Evolutionary conservation across 1,140 invertebrate genomes (phyloP).

Genomic region (Nylanderia fulva): DNA sequence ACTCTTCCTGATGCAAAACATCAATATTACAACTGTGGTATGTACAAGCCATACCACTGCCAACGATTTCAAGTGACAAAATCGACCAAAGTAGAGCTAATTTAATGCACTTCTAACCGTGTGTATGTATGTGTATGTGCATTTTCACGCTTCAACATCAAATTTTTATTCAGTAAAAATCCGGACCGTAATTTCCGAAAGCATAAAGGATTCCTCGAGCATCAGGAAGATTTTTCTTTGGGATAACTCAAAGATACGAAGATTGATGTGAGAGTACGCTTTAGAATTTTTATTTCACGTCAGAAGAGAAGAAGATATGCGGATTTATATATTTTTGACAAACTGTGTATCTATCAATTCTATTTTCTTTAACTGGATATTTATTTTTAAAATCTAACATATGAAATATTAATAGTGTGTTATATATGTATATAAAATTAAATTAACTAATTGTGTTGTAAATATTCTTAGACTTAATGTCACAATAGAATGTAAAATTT

Average conservation of each 20-base stretch:
- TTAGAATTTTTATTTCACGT: conserved; percentile 5
- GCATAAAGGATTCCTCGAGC: neutral
- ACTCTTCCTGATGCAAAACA: conserved; percentile 1
- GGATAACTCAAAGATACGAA: neutral
- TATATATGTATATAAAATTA: neutral
- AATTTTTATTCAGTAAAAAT: conserved; percentile 44
- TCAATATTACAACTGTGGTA: neutral
- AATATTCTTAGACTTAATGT: neutral
- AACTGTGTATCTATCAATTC: neutral
- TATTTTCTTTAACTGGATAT: neutral
- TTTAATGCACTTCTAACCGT: conserved; percentile 1
- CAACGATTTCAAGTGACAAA: conserved; percentile 50
- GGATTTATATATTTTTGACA: neutral
- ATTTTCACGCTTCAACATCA: conserved; percentile 12
- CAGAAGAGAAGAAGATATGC: neutral
- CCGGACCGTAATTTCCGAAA: neutral
- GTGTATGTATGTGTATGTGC: neutral
- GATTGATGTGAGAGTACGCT: neutral
- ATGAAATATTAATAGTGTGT: neutral
- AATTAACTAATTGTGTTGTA: neutral
- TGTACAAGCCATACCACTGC: neutral
- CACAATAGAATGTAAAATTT: neutral
- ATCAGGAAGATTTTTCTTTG: neutral
- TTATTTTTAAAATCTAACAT: neutral
- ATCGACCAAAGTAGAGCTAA: conserved; percentile 38